phyloP scores from a whole-genome alignment of 2,797 vertebrate genomes.

The Coluber constrictor region DNA sequence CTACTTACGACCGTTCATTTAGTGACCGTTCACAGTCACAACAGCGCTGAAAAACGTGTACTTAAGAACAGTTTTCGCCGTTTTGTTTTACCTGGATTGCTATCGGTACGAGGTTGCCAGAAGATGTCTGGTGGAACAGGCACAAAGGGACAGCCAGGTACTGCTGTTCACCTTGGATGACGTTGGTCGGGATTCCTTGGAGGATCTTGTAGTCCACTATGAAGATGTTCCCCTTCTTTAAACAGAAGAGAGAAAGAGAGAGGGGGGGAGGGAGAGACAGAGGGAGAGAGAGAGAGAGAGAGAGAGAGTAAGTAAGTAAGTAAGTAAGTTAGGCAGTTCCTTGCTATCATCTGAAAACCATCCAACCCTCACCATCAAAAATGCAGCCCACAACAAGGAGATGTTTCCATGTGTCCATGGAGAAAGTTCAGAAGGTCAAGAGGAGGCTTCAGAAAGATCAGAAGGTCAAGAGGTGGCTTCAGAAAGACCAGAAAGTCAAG shows the following conservation, averaged over 20 bases:
- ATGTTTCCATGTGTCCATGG: neutral
- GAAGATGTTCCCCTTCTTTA: slow-evolving; percentile 76
- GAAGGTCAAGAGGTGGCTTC: too few relatives aligned
- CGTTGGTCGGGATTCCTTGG: slow-evolving; percentile 72
- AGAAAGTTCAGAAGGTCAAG: neutral
- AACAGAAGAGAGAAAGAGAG: neutral
- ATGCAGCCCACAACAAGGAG: neutral
- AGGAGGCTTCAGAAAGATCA: too few relatives aligned
- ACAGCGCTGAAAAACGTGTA: too few relatives aligned
- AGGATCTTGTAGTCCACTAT: slow-evolving; percentile 78
- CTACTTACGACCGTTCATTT: too few relatives aligned
- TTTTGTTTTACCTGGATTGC: slow-evolving; percentile 76
- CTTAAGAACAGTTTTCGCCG: too few relatives aligned
- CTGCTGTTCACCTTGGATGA: slow-evolving; percentile 70
- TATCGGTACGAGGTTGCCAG: slow-evolving; percentile 74
- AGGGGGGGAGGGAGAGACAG: rapidly evolving
- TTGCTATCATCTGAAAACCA: neutral
- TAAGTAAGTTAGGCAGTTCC: too few relatives aligned
- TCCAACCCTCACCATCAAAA: too few relatives aligned
- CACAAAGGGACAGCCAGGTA: slow-evolving; percentile 73
- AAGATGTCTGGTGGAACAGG: slow-evolving; percentile 70
- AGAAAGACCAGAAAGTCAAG: too few relatives aligned
- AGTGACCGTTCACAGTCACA: too few relatives aligned
- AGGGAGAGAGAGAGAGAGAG: too few relatives aligned
- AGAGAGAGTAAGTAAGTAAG: too few relatives aligned